phyloP scores from a whole-genome alignment of 1,140 invertebrate genomes.

The Tyrophagus putrescentiae region DNA sequence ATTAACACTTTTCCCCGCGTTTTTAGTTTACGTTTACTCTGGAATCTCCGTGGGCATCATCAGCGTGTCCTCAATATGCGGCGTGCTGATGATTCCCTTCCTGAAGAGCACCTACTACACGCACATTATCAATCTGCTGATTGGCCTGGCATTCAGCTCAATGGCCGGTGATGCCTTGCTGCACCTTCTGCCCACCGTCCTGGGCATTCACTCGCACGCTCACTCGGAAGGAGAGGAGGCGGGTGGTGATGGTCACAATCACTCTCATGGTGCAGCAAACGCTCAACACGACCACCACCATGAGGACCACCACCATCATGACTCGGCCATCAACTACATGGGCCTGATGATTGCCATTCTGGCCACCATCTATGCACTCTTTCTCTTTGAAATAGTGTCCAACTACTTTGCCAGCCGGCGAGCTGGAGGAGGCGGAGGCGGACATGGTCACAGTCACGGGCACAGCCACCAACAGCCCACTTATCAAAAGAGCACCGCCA shows the following conservation, averaged over 20 bases:
- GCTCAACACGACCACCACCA: constrained; percentile 17
- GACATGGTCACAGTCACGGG: constrained; percentile 26
- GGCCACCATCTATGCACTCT: constrained; percentile 31
- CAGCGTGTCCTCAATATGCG: constrained; percentile 30
- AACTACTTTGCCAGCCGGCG: constrained; percentile 16
- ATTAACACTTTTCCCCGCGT: no score
- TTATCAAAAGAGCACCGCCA: no score
- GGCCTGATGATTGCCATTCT: constrained; percentile 29
- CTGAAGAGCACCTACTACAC: constrained; percentile 26
- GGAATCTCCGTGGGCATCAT: constrained; percentile 32
- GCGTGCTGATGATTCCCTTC: constrained; percentile 30
- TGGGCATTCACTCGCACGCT: constrained; percentile 27
- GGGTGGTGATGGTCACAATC: constrained; percentile 7
- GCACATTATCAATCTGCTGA: constrained; percentile 33
- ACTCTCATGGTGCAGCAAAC: not conserved
- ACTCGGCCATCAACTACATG: constrained; percentile 26
- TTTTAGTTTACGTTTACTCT: constrained; percentile 33
- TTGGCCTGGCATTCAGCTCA: constrained; percentile 37
- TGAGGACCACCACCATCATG: constrained; percentile 24
- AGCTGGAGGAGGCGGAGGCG: constrained; percentile 13
- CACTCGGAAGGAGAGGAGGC: constrained; percentile 24
- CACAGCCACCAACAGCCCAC: constrained; percentile 7
- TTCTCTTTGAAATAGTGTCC: constrained; percentile 31
- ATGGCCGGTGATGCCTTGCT: constrained; percentile 35
- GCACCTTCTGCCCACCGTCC: constrained; percentile 35